Evolutionary conservation across 1,140 invertebrate species (phyloP), one percentile per base, ranked within the genome.

Genomic region (Probaryconus sp.): DNA sequence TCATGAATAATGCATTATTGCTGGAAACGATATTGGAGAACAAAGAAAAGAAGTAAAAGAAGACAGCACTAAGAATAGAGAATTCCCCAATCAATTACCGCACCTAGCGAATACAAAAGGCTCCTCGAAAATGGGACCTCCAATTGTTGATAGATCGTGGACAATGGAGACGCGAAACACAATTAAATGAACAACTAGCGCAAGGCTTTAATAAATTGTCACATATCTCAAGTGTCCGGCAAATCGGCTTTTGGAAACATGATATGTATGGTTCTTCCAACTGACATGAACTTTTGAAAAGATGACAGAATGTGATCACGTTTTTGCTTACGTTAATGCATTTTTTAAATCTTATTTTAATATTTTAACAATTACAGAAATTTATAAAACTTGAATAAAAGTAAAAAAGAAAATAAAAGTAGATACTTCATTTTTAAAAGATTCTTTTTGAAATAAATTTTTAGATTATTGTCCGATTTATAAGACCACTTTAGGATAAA

Each of bases 11-110:
- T 69, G 37, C 37, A 69, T 43, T 9, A 5, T 4, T 6, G 3
- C 18, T 20, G 5, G 13, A 40, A 24, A 24, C 26, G 24, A 35
- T 60, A 69, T 69, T 51, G 47, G 31, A 16, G 13, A 42, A 1
- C 14, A 18, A 50, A 58, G 65, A 37, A 43, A 60, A 50, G 24
- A 48, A 10, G 11, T 31, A 20, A 9, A 51, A 63, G 30, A 26
- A 58, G 30, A 38, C 21, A 26, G 20, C 18, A 28, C 14, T 6
- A 4, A 10, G 6, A 16, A 6, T 20, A 33, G 5, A 10, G 24
- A 48, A 68, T 50, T 58, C 53, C 18, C 40, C 42, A 47, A 69
- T 69, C 65, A 69, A 69, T 69, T 61, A 61, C 18, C 17, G 40
- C 65, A 30, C 20, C n/a, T 31, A n/a, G 16, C 9, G 42, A 35